Conservation (phyloP, 2,888 invertebrate species). For the Xiphydria camelus region DNA sequence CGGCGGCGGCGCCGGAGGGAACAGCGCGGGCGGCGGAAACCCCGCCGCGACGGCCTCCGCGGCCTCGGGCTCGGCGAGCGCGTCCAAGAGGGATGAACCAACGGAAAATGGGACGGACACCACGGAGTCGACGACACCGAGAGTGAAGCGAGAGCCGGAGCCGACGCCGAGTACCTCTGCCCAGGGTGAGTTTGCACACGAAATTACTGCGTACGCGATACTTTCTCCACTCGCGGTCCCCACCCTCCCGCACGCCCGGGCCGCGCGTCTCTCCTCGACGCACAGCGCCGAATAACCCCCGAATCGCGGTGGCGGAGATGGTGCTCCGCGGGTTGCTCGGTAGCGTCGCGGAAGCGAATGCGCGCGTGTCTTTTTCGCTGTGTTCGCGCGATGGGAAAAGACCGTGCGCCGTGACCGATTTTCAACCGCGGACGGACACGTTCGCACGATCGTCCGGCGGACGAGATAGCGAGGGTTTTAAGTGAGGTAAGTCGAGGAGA, state of each 20-base stretch:
- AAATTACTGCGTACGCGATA: neutral
- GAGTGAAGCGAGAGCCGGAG: conserved; percentile 57
- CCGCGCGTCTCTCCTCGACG: too few relatives aligned
- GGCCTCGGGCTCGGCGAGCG: conserved; percentile 31
- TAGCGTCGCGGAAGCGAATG: too few relatives aligned
- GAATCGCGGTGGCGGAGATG: too few relatives aligned
- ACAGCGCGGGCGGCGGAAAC: conserved; percentile 35
- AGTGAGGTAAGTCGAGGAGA: conserved; percentile 53
- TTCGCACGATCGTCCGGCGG: conserved; percentile 56
- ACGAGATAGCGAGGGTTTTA: conserved; percentile 53
- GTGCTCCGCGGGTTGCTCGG: too few relatives aligned
- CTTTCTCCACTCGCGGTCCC: too few relatives aligned
- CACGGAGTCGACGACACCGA: conserved; percentile 39
- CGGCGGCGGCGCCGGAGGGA: conserved; percentile 17
- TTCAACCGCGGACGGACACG: conserved; percentile 55
- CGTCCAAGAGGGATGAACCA: conserved; percentile 47
- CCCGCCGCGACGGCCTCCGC: conserved; percentile 36
- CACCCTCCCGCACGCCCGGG: too few relatives aligned
- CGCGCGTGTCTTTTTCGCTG: too few relatives aligned
- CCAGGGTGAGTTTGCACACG: conserved; percentile 46
- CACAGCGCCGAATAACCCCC: too few relatives aligned
- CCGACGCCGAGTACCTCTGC: conserved; percentile 58
- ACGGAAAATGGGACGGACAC: conserved; percentile 52
- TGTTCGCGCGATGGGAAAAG: too few relatives aligned
- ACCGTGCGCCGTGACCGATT: conserved; percentile 8